Base-by-base conservation (phyloP, 2,888 invertebrate genomes). In the Portevinia maculata region DNA sequence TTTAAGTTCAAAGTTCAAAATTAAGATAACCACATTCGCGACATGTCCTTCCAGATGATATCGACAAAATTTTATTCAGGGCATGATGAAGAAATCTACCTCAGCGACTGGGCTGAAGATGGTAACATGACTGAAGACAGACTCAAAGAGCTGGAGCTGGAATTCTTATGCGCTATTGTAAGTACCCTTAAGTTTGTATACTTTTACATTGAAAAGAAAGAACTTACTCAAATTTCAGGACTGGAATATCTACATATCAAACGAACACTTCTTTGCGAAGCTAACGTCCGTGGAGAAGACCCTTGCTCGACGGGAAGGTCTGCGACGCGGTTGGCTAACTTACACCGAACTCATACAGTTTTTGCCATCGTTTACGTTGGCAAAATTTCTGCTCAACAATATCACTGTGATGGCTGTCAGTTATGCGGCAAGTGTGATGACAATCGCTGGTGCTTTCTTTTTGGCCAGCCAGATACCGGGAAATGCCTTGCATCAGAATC, bases 51-150 rank as follows among this genome's bases (percentile, higher is more conserved):
- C 8, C 89, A 98, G 98, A 96, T 99, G 96, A 95, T 99, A 87
- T 98, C 99, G 65, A 98, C 97, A 87, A 99, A 99, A 92, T 98
- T 97, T 91, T 96, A 98, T 91, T 98, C 97, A 41, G 96, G 97
- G 88, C 95, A 96, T 84, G 98, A 98, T 88, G 97, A 97, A 90
- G 96, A 97, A 84, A 84, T 89, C 44, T 94, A 96, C 88, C 95
- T 97, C 88, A 94, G 95, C 70, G 97, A 98, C 91, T 99, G 99
- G 98, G 98, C 99, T 11, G 93, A 93, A 79, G 96, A 97, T 44
- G 96, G 95, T 11, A 94, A 95, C 76, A 92, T 97, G 85, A 92
- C 94, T 78, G 92, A 94, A 21, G 92, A 93, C 71, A 92, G 94
- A 86, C 92, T 99, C 69, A 97, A 97, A 89, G 92, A 93, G 88